Percentiles rank a stretch among this genome's conserved stretches.
These are phyloP conservation scores for Augochlorella aurata DNA, from an alignment of 2,888 invertebrate species.

Conservation along the genomic window DNA sequence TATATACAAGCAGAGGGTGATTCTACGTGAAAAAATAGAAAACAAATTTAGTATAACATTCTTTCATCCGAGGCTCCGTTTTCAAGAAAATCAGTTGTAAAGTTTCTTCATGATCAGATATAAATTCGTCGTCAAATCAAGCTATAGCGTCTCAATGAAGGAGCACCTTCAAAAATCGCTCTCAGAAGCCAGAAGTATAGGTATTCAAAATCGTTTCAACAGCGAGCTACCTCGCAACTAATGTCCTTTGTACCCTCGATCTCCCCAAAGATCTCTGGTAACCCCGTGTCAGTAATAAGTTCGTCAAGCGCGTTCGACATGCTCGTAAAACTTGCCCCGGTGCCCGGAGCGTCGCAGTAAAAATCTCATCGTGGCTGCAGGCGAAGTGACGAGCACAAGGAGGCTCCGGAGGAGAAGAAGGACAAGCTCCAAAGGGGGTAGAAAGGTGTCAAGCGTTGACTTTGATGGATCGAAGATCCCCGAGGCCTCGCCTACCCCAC, in stretches of 20 bases:
- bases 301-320: slow-evolving; percentile 79
- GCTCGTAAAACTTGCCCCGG: slow-evolving; percentile 77
- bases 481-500: slow-evolving; percentile 64
- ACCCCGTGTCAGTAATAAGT: slow-evolving; percentile 71
- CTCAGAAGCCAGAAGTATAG: no score
- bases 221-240: neutral
- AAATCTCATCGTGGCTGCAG: neutral
- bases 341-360: slow-evolving; percentile 18
- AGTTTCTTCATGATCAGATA: no score
- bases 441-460: slow-evolving; percentile 73
- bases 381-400: slow-evolving; percentile 31
- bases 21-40: no score
- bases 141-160: neutral
- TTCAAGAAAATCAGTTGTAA: no score
- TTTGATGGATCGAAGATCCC: slow-evolving; percentile 80
- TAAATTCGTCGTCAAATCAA: no score
- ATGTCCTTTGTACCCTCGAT: neutral
- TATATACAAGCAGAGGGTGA: no score
- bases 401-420: slow-evolving; percentile 41
- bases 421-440: slow-evolving; percentile 48
- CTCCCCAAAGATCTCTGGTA: neutral
- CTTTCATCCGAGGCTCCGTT: no score
- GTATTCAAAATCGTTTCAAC: neutral
- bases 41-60: no score
- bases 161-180: neutral